phyloP scores from a whole-genome alignment of 2,797 vertebrate species.

The Chelon labrosus region DNA sequence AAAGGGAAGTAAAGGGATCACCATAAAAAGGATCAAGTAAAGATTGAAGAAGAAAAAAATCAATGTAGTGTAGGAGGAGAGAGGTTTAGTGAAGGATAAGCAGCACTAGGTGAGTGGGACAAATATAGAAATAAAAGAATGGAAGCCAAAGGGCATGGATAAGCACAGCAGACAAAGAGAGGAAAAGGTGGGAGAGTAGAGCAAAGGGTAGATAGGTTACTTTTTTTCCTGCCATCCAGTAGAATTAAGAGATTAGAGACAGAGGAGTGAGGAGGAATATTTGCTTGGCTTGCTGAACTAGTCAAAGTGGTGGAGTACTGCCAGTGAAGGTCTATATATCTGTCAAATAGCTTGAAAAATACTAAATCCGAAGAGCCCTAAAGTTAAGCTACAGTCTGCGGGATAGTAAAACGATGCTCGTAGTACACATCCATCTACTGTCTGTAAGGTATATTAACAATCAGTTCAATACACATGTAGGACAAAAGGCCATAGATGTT shows the following conservation, averaged over 20 bases:
- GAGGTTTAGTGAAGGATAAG: conserved; percentile 63
- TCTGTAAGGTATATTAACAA: not conserved
- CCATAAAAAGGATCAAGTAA: conserved; percentile 28
- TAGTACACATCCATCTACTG: not conserved
- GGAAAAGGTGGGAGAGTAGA: conserved; percentile 17
- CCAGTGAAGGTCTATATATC: conserved; percentile 19
- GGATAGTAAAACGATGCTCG: not conserved
- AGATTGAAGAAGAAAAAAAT: conserved; percentile 22
- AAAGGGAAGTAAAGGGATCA: conserved; percentile 26
- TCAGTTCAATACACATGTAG: not conserved
- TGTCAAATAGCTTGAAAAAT: conserved; percentile 28
- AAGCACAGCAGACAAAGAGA: conserved; percentile 35
- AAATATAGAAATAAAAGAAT: conserved; percentile 44
- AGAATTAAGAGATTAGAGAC: conserved; percentile 72
- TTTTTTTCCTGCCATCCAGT: conserved; percentile 44
- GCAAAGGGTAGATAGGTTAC: conserved; percentile 46
- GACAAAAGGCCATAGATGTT: not conserved
- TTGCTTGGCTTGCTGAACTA: conserved; percentile 23
- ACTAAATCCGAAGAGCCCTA: conserved; percentile 26
- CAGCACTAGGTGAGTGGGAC: conserved; percentile 39
- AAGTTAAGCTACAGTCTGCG: not conserved
- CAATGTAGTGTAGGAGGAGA: conserved; percentile 41
- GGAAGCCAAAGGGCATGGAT: conserved; percentile 49
- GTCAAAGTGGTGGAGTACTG: conserved; percentile 29
- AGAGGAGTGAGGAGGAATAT: conserved; percentile 33